A percentile compares a stretch with the other conserved stretches of the same genome.
These are phyloP conservation scores for Scytalopus superciliaris DNA, from an alignment of 2,113 vertebrate species.

Conservation along the genomic window DNA sequence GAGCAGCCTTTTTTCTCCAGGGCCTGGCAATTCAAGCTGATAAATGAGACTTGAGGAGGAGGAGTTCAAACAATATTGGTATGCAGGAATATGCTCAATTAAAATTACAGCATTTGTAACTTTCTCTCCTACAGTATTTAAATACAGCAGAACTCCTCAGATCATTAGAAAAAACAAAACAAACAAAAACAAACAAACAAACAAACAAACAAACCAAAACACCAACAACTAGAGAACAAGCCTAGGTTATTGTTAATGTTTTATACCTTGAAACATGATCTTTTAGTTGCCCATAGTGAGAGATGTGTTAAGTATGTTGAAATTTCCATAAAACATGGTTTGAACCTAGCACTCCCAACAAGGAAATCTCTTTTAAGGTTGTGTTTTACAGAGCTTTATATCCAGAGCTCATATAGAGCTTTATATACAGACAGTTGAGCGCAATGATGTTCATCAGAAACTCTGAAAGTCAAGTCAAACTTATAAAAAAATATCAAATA, in stretches of 20 bases:
- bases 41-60: not conserved
- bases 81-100: not conserved
- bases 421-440: not conserved
- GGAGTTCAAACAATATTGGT: not conserved
- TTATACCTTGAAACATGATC: not conserved
- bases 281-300: not conserved
- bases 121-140: not conserved
- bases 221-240: not conserved
- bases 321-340: not conserved
- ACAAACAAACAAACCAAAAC: not conserved
- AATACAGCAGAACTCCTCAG: not conserved
- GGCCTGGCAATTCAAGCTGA: not conserved
- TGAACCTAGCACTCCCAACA: not conserved
- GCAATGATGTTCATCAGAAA: not conserved
- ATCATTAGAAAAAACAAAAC: not conserved
- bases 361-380: not conserved
- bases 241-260: not conserved
- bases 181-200: not conserved
- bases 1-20: not conserved
- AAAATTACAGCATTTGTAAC: not conserved
- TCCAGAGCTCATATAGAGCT: not conserved
- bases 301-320: not conserved
- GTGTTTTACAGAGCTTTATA: not conserved
- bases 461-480: not conserved
- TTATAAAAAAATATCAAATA: not conserved